Evolutionary conservation across 2,888 invertebrate species (phyloP).

Genomic region (Germaria angustata): DNA sequence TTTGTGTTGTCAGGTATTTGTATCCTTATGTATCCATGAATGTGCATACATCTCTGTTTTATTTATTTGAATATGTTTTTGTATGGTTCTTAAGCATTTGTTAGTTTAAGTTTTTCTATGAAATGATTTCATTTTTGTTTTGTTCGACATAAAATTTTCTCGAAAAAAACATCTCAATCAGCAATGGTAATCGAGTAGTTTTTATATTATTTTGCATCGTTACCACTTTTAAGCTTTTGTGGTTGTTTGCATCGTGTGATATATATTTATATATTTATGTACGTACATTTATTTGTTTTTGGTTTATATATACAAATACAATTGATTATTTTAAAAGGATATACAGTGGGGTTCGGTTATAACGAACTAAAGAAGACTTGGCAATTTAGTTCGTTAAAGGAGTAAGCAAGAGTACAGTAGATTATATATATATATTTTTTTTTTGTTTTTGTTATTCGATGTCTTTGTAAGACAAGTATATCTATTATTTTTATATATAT

Average conservation of each 20-base stretch:
- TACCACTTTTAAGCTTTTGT: not conserved
- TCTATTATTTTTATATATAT: too few relatives aligned
- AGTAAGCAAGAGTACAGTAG: too few relatives aligned
- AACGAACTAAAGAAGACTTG: too few relatives aligned
- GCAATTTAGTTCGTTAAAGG: too few relatives aligned
- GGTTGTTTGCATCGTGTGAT: slow-evolving; percentile 15
- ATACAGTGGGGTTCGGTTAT: too few relatives aligned
- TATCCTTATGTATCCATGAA: not conserved
- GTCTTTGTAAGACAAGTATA: too few relatives aligned
- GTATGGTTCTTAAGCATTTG: slow-evolving; percentile 9
- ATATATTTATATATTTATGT: not conserved
- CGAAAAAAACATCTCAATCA: slow-evolving; percentile 43
- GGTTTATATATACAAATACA: not conserved
- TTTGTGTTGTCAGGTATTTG: slow-evolving; percentile 25
- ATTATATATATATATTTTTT: too few relatives aligned
- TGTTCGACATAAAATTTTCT: slow-evolving; percentile 38
- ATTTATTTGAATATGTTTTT: not conserved
- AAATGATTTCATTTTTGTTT: slow-evolving; percentile 34
- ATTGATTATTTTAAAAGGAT: not conserved
- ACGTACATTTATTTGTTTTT: not conserved
- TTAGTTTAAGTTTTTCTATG: slow-evolving; percentile 23
- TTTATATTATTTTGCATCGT: not conserved
- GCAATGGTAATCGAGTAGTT: slow-evolving; percentile 20
- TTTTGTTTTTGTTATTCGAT: too few relatives aligned
- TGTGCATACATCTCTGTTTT: slow-evolving; percentile 4